Evolutionary conservation across 2,888 invertebrate genomes (phyloP), one percentile per base, ranked within the genome.

Genomic region (Resseliella maxima): DNA sequence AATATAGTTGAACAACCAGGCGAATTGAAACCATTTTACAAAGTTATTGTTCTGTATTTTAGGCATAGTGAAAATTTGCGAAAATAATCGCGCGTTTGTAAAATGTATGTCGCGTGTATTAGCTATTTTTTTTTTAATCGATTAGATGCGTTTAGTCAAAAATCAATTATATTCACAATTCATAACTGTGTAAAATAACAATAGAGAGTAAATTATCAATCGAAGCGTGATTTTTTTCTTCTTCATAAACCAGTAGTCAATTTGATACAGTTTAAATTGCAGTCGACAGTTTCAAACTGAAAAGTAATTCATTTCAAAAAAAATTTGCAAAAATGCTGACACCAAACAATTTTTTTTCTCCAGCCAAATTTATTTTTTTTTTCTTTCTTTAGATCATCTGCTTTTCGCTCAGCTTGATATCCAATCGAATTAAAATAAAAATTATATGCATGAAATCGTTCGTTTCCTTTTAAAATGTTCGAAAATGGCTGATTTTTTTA

Each of bases 371-470:
- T 59, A 5, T n/a, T 24, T 27, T 2, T 59, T n/a, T 59, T 59
- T 2, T 27, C 5, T 31, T 27, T 72, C 15, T 12, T 15, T 50
- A 41, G 5, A 41, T 50, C 46, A 35, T 72, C 72, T 15, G 72
- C 72, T 72, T 72, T 72, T 35, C 72, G 72, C 72, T 72, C 72
- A 72, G 72, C 72, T 72, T 72, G 72, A 72, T 72, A 72, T 72
- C 72, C 72, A 31, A 72, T 72, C 72, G 72, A 72, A 72, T 72
- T 31, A 72, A 72, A 72, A 72, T 31, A 72, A 72, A 72, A 72
- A 72, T 72, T 72, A 72, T 72, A 31, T 15, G 31, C 72, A 72
- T 72, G 72, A 35, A 72, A 72, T 72, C 72, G n/a, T 27, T 31
- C 72, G 72, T 72, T 72, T 72, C 72, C 72, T 72, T 72, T 72